These are phyloP conservation scores for Sardina pilchardus DNA, from an alignment of 2,113 vertebrate genomes.

Conservation along the genomic window DNA sequence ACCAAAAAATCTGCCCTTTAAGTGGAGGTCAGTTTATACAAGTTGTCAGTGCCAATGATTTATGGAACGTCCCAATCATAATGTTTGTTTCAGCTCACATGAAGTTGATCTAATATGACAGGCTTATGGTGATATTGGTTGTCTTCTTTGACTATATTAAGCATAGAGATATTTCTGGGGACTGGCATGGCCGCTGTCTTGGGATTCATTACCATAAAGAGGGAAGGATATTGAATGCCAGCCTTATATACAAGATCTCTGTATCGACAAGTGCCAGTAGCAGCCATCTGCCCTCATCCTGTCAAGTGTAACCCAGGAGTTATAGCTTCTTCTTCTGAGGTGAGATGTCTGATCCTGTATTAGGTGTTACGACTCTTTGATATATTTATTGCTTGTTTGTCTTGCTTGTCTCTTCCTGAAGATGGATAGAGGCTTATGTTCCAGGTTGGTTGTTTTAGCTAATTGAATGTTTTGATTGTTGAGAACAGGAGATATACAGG, in stretches of 20 bases:
- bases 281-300: neutral
- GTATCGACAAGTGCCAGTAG: slow-evolving; percentile 12
- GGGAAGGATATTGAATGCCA: slow-evolving; percentile 13
- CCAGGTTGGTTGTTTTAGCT: neutral
- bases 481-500: neutral
- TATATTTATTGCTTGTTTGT: neutral
- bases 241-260: slow-evolving; percentile 12
- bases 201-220: slow-evolving; percentile 8
- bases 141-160: slow-evolving; percentile 19
- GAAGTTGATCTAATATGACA: slow-evolving; percentile 3
- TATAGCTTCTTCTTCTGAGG: neutral
- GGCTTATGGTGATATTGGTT: slow-evolving; percentile 8
- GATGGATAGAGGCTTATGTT: slow-evolving; percentile 6
- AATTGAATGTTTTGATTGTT: neutral
- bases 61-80: slow-evolving; percentile 5
- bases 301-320: slow-evolving; percentile 13
- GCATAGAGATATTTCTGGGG: slow-evolving; percentile 15
- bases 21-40: neutral
- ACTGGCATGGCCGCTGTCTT: slow-evolving; percentile 9
- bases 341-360: slow-evolving; percentile 14
- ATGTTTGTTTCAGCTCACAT: neutral
- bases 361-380: neutral
- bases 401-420: neutral
- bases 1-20: neutral
- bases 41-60: neutral